Conservation (phyloP, 2,113 vertebrate genomes). For the Tapirus terrestris region DNA sequence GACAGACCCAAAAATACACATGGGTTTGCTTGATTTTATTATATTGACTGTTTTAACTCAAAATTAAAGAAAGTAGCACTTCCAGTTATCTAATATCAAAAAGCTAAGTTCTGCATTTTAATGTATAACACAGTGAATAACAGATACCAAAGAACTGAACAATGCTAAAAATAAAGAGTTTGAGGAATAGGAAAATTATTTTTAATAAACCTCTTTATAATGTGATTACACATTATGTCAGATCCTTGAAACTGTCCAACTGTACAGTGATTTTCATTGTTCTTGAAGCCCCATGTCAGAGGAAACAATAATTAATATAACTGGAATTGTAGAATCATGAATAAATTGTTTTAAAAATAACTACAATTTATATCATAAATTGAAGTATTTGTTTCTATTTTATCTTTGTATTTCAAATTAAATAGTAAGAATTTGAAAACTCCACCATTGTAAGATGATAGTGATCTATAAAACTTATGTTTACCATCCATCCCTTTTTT, state of each 20-base stretch:
- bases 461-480: slow-evolving; percentile 83
- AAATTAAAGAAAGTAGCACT: slow-evolving; percentile 40
- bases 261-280: slow-evolving; percentile 69
- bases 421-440: slow-evolving; percentile 71
- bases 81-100: slow-evolving; percentile 39
- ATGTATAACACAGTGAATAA: slow-evolving; percentile 45
- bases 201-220: slow-evolving; percentile 74
- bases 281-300: slow-evolving; percentile 61
- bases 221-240: slow-evolving; percentile 75
- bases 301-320: slow-evolving; percentile 78
- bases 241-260: slow-evolving; percentile 73
- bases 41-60: slow-evolving; percentile 6
- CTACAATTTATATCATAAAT: not conserved
- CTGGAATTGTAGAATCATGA: slow-evolving; percentile 52
- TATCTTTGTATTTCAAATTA: slow-evolving; percentile 70
- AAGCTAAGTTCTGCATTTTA: slow-evolving; percentile 63
- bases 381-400: slow-evolving; percentile 57
- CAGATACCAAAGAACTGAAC: slow-evolving; percentile 69
- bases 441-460: slow-evolving; percentile 64
- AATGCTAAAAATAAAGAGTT: slow-evolving; percentile 79
- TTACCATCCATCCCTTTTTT: slow-evolving; percentile 81
- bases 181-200: slow-evolving; percentile 76
- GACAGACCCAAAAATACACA: slow-evolving; percentile 16
- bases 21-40: slow-evolving; percentile 47
- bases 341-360: slow-evolving; percentile 69